Conservation (phyloP, 2,888 invertebrate genomes). For the Troides aeacus region DNA sequence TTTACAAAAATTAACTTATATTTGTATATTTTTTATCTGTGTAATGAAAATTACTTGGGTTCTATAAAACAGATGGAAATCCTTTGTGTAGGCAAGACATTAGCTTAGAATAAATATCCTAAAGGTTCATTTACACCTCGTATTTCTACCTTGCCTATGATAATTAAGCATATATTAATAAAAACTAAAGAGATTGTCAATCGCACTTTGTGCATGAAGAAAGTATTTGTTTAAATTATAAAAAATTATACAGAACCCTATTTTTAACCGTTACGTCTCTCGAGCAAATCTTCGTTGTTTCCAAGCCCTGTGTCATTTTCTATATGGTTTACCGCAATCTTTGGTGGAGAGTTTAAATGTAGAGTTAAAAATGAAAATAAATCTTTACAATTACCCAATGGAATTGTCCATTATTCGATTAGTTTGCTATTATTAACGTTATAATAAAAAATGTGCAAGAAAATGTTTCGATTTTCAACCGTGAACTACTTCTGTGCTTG, state of each 20-base stretch:
- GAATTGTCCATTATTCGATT: slow-evolving; percentile 12
- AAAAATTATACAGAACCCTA: slow-evolving; percentile 20
- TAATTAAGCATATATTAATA: not conserved
- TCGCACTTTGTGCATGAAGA: not conserved
- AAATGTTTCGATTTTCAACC: slow-evolving; percentile 24
- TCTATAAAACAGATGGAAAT: slow-evolving; percentile 1
- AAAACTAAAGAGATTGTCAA: not conserved
- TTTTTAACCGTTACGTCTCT: slow-evolving; percentile 21
- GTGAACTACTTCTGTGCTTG: slow-evolving; percentile 29
- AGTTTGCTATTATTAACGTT: not conserved
- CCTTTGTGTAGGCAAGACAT: not conserved
- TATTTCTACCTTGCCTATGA: not conserved
- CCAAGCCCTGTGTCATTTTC: slow-evolving; percentile 5
- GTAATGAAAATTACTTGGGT: slow-evolving; percentile 2
- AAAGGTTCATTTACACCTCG: not conserved
- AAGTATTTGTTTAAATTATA: not conserved
- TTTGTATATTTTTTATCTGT: not conserved
- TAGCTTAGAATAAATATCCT: not conserved
- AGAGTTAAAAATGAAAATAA: slow-evolving; percentile 4
- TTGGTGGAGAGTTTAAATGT: slow-evolving; percentile 21
- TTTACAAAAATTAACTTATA: too few species aligned
- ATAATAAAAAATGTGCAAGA: slow-evolving; percentile 6
- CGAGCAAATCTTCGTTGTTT: slow-evolving; percentile 19
- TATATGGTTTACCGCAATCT: slow-evolving; percentile 23
- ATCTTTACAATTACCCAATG: not conserved